phyloP scores from a whole-genome alignment of 2,797 vertebrate genomes.

The Lagodon rhomboides region DNA sequence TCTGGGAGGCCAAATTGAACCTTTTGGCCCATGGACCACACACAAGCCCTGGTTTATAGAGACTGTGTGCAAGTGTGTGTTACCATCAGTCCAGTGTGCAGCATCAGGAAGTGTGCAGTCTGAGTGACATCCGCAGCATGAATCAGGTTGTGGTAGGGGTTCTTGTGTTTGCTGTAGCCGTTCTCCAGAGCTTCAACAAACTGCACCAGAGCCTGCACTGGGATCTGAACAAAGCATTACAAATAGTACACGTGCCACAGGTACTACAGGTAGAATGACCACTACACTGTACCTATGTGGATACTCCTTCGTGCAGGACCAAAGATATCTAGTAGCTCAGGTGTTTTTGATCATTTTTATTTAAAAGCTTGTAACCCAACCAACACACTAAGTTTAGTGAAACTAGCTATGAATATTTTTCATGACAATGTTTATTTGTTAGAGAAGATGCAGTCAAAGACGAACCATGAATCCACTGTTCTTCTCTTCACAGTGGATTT shows the following conservation, averaged over 20 bases:
- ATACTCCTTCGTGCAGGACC: too few relatives aligned
- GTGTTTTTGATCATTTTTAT: not conserved
- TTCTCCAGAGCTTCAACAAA: constrained; percentile 79
- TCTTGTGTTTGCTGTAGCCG: constrained; percentile 98
- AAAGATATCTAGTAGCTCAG: not conserved
- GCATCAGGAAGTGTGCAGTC: constrained; percentile 97
- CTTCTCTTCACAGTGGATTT: not conserved
- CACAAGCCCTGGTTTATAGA: not conserved
- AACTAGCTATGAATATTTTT: not conserved
- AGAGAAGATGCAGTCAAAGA: not conserved
- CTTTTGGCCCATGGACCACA: too few relatives aligned
- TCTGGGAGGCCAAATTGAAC: too few relatives aligned
- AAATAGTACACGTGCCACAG: constrained; percentile 9
- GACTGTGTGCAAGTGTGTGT: not conserved
- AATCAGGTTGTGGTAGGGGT: constrained; percentile 97
- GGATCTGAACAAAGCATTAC: constrained; percentile 85
- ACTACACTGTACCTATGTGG: not conserved
- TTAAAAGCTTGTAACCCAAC: not conserved
- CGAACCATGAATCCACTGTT: not conserved
- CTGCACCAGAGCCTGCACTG: constrained; percentile 86
- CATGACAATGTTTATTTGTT: not conserved
- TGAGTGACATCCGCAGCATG: constrained; percentile 98
- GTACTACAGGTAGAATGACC: too few relatives aligned
- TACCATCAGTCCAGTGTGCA: constrained; percentile 98
- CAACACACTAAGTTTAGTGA: not conserved